Conservation (phyloP, 1,140 invertebrate genomes). For the Plodia interpunctella region DNA sequence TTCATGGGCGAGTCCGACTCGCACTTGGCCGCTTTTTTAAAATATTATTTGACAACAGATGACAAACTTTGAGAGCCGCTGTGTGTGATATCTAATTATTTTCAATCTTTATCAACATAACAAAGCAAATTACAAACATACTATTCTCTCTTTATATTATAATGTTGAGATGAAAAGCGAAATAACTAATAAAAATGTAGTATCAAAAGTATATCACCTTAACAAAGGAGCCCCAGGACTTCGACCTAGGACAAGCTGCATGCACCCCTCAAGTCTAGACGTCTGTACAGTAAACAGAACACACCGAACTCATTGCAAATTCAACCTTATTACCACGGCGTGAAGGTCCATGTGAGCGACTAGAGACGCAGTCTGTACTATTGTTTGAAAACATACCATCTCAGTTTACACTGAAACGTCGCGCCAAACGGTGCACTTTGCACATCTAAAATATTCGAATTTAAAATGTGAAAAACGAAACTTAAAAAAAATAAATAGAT, state of each 20-base stretch:
- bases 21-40: no score
- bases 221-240: neutral
- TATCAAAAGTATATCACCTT: neutral
- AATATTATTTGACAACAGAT: no score
- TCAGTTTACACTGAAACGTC: neutral
- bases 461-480: no score
- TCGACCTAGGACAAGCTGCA: neutral
- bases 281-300: neutral
- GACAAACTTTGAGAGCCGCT: no score
- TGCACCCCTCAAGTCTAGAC: neutral
- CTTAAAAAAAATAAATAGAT: neutral
- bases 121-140: no score
- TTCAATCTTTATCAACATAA: no score
- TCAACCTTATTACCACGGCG: no score
- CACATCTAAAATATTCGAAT: neutral
- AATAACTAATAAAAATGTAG: neutral
- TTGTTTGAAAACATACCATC: neutral
- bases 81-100: no score
- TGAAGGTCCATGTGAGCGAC: no score
- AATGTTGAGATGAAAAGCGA: neutral
- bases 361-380: neutral
- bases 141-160: no score
- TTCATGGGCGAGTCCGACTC: no score
- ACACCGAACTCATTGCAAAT: no score
- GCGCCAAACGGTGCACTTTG: neutral